phyloP scores from a whole-genome alignment of 2,888 invertebrate genomes.

The Aphodius granarius region DNA sequence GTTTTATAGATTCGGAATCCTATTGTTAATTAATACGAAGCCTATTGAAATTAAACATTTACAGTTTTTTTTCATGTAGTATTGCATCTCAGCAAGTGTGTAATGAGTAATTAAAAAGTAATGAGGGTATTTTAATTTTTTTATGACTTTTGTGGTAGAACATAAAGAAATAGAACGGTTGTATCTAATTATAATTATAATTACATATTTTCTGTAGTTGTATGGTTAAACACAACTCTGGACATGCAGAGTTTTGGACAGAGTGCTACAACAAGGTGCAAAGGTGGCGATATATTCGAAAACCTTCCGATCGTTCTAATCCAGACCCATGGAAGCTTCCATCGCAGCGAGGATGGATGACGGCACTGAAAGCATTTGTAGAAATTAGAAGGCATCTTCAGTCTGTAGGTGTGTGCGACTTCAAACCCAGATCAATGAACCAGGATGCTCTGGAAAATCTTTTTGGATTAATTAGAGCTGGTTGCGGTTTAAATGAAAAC shows the following conservation, averaged over 20 bases:
- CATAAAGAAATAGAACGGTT: too few species aligned
- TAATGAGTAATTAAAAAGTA: too few species aligned
- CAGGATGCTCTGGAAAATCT: slow-evolving; percentile 34
- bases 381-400: not conserved
- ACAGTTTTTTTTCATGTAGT: too few species aligned
- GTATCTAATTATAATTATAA: too few species aligned
- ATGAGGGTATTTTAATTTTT: too few species aligned
- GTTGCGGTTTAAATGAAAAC: slow-evolving; percentile 32
- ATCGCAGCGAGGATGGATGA: slow-evolving; percentile 32
- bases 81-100: too few species aligned
- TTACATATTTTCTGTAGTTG: slow-evolving; percentile 14
- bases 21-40: too few species aligned
- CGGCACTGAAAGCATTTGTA: not conserved
- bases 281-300: slow-evolving; percentile 21
- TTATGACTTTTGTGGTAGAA: too few species aligned
- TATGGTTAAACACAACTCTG: slow-evolving; percentile 25
- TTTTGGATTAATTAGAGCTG: slow-evolving; percentile 28
- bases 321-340: slow-evolving; percentile 25
- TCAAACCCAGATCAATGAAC: slow-evolving; percentile 27
- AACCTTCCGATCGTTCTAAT: not conserved
- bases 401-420: too few species aligned
- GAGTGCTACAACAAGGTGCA: slow-evolving; percentile 27
- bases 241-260: slow-evolving; percentile 25
- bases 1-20: too few species aligned
- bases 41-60: too few species aligned